Evolutionary conservation across 2,113 vertebrate genomes (phyloP), one percentile per base, ranked within the genome.

Genomic region (Dissostichus mawsoni): DNA sequence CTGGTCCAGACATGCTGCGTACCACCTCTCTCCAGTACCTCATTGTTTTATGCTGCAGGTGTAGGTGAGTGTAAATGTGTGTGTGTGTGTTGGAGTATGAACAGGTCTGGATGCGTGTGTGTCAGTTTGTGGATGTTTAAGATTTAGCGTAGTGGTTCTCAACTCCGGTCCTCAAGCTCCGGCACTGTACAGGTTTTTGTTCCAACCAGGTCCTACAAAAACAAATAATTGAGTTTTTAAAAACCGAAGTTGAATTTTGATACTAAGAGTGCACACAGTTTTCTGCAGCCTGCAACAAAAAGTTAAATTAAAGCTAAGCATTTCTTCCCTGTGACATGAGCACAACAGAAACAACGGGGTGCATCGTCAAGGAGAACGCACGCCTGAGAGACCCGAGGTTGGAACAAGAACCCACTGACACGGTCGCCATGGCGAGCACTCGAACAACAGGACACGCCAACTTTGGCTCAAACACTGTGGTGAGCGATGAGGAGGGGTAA

Each of bases 201-300:
- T 95, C 95, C 94, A 95, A 95, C 95, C 95, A 95, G 95, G 95
- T 96, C 95, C 94, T 96, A 96, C 93, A 95, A 96, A 94, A 96
- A 96, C 94, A 96, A 95, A 96, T 95, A 91, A 94, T 95, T 95
- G 86, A 92, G 90, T 94, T 94, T 95, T 94, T 92, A 94, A 93
- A 94, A 95, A 93, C 79, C 73, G 90, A 88, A 88, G 86, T 94
- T 91, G 82, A 87, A 85, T 89, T 87, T 88, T 73, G 77, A 90
- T 74, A 65, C 90, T 92, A 84, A 87, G 75, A 90, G 87, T 92
- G 79, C 92, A 94, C 90, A 94, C 89, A 92, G 70, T 89, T 89
- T 65, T 90, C 85, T 91, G 82, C 90, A 93, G 89, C 90, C 90
- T 91, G 92, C 81, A 91, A 92, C 36, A 90, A 88, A 85, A 85